Conservation (phyloP, 2,888 invertebrate species). For the Villa cingulata region DNA sequence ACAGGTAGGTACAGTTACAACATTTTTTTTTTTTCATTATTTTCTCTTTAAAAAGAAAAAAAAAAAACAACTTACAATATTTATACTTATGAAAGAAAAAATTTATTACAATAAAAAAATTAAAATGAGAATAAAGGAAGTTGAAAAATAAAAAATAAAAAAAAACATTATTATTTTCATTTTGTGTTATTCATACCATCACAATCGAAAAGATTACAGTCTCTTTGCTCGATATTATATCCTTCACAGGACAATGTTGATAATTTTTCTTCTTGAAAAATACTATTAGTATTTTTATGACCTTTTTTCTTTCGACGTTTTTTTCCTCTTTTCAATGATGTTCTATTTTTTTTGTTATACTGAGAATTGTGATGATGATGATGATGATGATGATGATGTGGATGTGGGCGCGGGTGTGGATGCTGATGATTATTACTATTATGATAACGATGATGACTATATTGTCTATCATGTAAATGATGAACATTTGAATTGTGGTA, state of each 20-base stretch:
- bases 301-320: constrained; percentile 9
- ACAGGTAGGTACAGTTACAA: too few relatives aligned
- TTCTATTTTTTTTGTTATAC: constrained; percentile 5
- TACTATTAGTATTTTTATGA: too few relatives aligned
- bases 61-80: too few relatives aligned
- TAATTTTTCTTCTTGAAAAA: constrained; percentile 10
- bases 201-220: constrained; percentile 36
- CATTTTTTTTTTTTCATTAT: too few relatives aligned
- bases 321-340: constrained; percentile 1
- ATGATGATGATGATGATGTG: too few relatives aligned
- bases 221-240: constrained; percentile 36
- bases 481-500: background rate
- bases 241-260: constrained; percentile 34
- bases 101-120: background rate
- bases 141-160: background rate
- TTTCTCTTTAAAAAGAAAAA: background rate
- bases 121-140: too few relatives aligned
- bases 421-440: too few relatives aligned
- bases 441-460: background rate
- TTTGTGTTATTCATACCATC: constrained; percentile 24
- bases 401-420: too few relatives aligned
- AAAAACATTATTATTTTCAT: background rate
- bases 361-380: background rate
- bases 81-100: constrained; percentile 1
- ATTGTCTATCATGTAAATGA: background rate